Evolutionary conservation across 2,113 vertebrate genomes (phyloP).

Genomic region (Agapornis roseicollis): DNA sequence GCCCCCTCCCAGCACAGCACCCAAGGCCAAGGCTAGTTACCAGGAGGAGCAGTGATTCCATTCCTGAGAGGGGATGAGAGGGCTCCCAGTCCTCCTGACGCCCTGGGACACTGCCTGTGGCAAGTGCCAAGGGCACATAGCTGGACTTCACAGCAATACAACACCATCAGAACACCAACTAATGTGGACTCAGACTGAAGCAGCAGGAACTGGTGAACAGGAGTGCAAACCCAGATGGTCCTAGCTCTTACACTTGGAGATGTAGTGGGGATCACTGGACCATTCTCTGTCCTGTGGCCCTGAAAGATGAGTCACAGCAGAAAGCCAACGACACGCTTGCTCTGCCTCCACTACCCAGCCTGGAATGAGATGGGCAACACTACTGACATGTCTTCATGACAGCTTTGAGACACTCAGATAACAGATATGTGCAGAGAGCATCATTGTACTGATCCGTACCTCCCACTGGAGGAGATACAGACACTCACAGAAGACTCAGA

Average conservation of each 20-base stretch:
- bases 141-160: not conserved
- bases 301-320: not conserved
- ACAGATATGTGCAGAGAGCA: not conserved
- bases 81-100: not conserved
- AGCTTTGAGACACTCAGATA: not conserved
- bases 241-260: too few relatives aligned
- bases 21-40: accelerated
- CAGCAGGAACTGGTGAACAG: not conserved
- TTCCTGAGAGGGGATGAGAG: accelerated
- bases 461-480: not conserved
- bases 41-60: accelerated
- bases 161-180: not conserved
- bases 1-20: accelerated
- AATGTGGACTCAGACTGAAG: accelerated
- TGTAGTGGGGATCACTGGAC: not conserved
- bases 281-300: accelerated
- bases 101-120: not conserved
- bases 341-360: not conserved
- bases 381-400: not conserved
- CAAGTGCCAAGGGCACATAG: too few relatives aligned
- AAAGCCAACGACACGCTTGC: accelerated
- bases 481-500: not conserved
- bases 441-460: not conserved
- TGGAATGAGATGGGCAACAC: not conserved
- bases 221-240: accelerated